Conservation (phyloP, 2,797 vertebrate species). For the Spheniscus humboldti region DNA sequence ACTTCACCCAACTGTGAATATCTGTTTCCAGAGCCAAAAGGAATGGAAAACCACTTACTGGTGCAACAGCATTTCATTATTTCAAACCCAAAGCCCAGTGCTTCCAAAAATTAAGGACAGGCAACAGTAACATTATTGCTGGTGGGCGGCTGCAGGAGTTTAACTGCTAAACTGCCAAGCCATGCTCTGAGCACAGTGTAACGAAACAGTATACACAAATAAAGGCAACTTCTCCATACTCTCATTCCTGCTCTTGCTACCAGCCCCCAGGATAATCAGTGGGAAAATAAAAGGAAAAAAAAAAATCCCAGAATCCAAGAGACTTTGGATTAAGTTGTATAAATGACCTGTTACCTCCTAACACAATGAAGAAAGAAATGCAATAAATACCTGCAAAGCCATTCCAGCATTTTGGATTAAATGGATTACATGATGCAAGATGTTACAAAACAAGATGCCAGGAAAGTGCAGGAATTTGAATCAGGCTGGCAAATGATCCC, state of each 20-base stretch:
- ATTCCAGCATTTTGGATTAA: slow-evolving; percentile 46
- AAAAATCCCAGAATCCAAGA: background rate
- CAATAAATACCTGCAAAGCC: slow-evolving; percentile 47
- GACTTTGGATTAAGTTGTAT: slow-evolving; percentile 38
- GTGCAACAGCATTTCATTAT: slow-evolving; percentile 53
- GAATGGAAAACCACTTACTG: slow-evolving; percentile 56
- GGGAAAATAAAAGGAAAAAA: slow-evolving; percentile 24
- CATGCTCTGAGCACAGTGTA: background rate
- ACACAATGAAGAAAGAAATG: slow-evolving; percentile 7
- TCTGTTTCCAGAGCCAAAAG: slow-evolving; percentile 46
- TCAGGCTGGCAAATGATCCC: slow-evolving; percentile 54
- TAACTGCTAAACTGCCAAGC: slow-evolving; percentile 1
- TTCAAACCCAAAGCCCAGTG: background rate
- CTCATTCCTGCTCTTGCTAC: background rate
- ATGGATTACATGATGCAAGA: slow-evolving; percentile 56
- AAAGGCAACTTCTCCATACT: background rate
- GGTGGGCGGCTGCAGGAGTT: background rate
- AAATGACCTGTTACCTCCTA: slow-evolving; percentile 41
- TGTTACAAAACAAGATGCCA: slow-evolving; percentile 46
- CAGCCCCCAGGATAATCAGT: background rate
- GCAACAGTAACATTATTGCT: background rate
- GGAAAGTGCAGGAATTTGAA: slow-evolving; percentile 49
- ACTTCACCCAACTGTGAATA: slow-evolving; percentile 63
- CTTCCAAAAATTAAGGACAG: slow-evolving; percentile 13
- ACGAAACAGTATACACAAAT: background rate